These are phyloP conservation scores for Nymphalis polychloros DNA, from an alignment of 2,888 invertebrate species.

Conservation along the genomic window DNA sequence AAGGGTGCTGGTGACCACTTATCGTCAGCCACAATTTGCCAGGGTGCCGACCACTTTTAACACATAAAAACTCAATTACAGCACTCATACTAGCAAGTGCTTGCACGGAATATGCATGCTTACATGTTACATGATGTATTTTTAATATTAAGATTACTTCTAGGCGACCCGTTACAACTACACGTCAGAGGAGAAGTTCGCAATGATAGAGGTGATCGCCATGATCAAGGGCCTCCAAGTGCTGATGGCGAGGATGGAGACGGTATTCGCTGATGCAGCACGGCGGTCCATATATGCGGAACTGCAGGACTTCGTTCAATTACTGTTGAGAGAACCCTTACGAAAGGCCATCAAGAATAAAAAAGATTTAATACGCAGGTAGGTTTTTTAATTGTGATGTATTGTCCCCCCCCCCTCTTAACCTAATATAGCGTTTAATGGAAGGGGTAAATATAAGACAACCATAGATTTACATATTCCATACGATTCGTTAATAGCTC, in stretches of 20 bases:
- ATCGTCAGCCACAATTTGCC: no score
- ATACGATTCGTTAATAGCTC: no score
- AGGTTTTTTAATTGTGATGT: slow-evolving; percentile 5
- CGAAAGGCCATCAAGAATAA: slow-evolving; percentile 98
- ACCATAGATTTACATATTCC: no score
- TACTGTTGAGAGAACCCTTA: slow-evolving; percentile 93
- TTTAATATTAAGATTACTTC: slow-evolving; percentile 7
- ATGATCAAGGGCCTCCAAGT: slow-evolving; percentile 99
- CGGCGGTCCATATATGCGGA: slow-evolving; percentile 95
- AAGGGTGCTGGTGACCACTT: no score
- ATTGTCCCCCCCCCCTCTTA: no score
- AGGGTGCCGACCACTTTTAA: no score
- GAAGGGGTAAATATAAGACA: no score
- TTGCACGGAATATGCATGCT: no score
- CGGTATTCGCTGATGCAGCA: slow-evolving; percentile 84
- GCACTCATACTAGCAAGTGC: no score
- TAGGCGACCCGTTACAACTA: slow-evolving; percentile 98
- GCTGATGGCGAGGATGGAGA: slow-evolving; percentile 98
- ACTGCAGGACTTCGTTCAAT: slow-evolving; percentile 97
- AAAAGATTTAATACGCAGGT: slow-evolving; percentile 94
- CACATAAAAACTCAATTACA: no score
- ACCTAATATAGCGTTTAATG: no score
- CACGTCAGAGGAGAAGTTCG: slow-evolving; percentile 97
- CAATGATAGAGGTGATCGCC: slow-evolving; percentile 98
- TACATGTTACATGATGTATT: no score